phyloP scores from a whole-genome alignment of 2,113 vertebrate genomes.

The Microcebus murinus region DNA sequence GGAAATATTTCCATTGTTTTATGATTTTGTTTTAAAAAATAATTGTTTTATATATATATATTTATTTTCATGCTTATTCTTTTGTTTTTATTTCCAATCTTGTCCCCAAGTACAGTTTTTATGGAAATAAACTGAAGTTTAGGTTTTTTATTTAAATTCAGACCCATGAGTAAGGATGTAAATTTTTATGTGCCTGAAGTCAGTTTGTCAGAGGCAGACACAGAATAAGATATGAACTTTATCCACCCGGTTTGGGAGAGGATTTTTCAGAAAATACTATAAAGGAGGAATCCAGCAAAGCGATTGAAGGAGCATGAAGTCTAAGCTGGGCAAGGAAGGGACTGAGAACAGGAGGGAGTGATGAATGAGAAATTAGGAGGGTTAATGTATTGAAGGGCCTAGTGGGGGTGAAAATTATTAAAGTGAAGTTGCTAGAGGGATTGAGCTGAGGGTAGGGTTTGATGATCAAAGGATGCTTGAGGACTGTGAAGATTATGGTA shows the following conservation, averaged over 20 bases:
- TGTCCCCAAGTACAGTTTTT: neutral
- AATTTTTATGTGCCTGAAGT: neutral
- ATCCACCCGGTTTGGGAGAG: too few relatives aligned
- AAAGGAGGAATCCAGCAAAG: neutral
- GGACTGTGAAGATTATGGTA: neutral
- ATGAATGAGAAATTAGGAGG: too few relatives aligned
- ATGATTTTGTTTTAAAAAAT: neutral
- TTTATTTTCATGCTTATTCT: neutral
- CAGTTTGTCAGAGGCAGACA: neutral
- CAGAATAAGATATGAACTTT: neutral
- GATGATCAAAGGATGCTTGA: too few relatives aligned
- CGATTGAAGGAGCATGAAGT: neutral
- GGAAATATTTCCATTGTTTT: neutral
- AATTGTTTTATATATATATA: neutral
- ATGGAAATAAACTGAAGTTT: neutral
- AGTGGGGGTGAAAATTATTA: neutral
- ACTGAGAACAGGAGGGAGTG: rapidly evolving
- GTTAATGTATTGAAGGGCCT: neutral
- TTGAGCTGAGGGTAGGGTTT: too few relatives aligned
- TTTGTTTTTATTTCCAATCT: neutral
- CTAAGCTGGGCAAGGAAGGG: too few relatives aligned
- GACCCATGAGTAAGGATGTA: neutral
- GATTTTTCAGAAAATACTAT: neutral
- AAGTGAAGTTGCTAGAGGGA: neutral
- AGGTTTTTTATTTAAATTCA: neutral